phyloP scores from a whole-genome alignment of 2,797 vertebrate genomes.

The Intellagama lesueurii region DNA sequence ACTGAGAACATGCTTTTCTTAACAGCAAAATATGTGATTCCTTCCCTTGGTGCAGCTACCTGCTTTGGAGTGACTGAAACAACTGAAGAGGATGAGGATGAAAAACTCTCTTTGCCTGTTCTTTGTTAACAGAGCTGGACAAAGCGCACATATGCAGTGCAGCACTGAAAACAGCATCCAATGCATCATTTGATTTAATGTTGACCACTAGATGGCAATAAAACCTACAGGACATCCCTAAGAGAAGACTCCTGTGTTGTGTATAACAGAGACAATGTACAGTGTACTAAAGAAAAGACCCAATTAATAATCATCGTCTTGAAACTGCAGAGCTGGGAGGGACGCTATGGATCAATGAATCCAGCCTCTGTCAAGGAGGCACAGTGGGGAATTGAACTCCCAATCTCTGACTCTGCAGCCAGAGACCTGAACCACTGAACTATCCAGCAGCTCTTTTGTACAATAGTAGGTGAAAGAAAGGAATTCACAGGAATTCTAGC shows the following conservation, averaged over 20 bases:
- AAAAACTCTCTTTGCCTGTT: neutral
- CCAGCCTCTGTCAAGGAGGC: no score
- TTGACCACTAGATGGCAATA: conserved; percentile 47
- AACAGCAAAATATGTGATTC: neutral
- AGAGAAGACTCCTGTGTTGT: no score
- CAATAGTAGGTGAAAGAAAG: neutral
- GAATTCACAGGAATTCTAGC: neutral
- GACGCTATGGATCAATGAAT: no score
- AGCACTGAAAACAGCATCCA: neutral
- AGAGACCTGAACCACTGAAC: no score
- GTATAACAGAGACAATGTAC: no score
- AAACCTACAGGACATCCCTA: neutral
- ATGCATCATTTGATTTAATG: neutral
- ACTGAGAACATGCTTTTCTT: neutral
- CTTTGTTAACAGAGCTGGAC: neutral
- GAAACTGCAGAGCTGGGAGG: no score
- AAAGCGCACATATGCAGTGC: neutral
- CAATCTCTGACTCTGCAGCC: no score
- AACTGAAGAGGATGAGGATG: neutral
- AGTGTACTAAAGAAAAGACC: no score
- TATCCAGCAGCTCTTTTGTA: neutral
- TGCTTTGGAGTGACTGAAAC: neutral
- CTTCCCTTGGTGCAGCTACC: neutral
- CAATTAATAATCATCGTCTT: no score
- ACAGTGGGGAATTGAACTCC: no score